phyloP scores from a whole-genome alignment of 2,113 vertebrate species.

The Bufo gargarizans region DNA sequence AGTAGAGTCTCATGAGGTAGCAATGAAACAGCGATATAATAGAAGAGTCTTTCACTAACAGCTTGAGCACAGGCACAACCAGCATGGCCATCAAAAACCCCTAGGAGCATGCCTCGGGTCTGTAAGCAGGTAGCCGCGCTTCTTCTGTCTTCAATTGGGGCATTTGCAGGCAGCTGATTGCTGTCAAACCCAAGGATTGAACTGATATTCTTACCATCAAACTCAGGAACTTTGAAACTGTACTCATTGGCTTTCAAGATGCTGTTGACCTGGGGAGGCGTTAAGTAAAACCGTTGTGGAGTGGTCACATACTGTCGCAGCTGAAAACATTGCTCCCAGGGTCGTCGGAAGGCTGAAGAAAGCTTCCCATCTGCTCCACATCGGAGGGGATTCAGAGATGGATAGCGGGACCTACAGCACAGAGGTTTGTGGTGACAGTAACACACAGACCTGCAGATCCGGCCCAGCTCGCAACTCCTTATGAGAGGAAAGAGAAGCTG shows the following conservation, averaged over 20 bases:
- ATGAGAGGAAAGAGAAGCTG: constrained; percentile 86
- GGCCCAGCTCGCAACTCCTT: constrained; percentile 81
- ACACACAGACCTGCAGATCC: constrained; percentile 77
- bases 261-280: constrained; percentile 95
- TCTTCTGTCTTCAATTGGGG: constrained; percentile 93
- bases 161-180: constrained; percentile 96
- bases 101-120: constrained; percentile 94
- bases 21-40: constrained; percentile 94
- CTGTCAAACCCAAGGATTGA: constrained; percentile 95
- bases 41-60: constrained; percentile 95
- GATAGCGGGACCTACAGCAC: constrained; percentile 71
- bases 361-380: constrained; percentile 66
- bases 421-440: constrained; percentile 84
- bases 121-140: constrained; percentile 95
- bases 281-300: constrained; percentile 87
- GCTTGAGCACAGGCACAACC: constrained; percentile 97
- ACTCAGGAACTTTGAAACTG: constrained; percentile 98
- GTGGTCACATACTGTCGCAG: constrained; percentile 79
- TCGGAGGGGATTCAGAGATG: constrained; percentile 68
- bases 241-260: constrained; percentile 98
- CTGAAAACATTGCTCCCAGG: constrained; percentile 71
- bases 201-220: constrained; percentile 97
- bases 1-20: constrained; percentile 91
- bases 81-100: constrained; percentile 95
- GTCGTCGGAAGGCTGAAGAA: constrained; percentile 69